Conservation (phyloP, 1,140 invertebrate species). For the Cherax quadricarinatus region DNA sequence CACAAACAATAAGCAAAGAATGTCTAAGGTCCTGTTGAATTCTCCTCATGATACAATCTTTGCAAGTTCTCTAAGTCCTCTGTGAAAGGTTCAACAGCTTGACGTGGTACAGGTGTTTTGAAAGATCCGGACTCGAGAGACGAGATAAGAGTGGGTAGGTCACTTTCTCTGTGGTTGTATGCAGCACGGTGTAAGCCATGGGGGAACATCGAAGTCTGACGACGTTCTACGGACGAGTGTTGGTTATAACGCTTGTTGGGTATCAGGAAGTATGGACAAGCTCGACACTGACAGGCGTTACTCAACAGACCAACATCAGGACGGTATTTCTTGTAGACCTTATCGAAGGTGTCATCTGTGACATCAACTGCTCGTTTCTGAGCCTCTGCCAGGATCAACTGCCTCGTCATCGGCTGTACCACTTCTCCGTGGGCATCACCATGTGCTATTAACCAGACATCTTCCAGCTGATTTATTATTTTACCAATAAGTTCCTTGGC, state of each 20-base stretch:
- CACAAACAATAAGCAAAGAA: too few relatives aligned
- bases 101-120: neutral
- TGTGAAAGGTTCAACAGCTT: neutral
- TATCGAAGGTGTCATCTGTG: neutral
- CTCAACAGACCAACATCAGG: slow-evolving; percentile 19
- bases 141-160: neutral
- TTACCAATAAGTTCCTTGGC: neutral
- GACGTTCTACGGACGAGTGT: neutral
- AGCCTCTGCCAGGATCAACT: slow-evolving; percentile 18
- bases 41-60: too few relatives aligned
- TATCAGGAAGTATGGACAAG: slow-evolving; percentile 25
- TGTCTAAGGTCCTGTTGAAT: too few relatives aligned
- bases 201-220: neutral
- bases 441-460: slow-evolving; percentile 11
- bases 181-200: slow-evolving; percentile 15
- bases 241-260: slow-evolving; percentile 23
- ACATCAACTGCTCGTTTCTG: neutral
- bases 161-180: neutral
- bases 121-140: neutral
- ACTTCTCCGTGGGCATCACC: neutral
- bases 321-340: slow-evolving; percentile 25
- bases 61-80: neutral
- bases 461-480: neutral
- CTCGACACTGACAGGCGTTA: slow-evolving; percentile 29
- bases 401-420: slow-evolving; percentile 4